Evolutionary conservation across 2,797 vertebrate genomes (phyloP).

Genomic region (Anguilla marmorata): DNA sequence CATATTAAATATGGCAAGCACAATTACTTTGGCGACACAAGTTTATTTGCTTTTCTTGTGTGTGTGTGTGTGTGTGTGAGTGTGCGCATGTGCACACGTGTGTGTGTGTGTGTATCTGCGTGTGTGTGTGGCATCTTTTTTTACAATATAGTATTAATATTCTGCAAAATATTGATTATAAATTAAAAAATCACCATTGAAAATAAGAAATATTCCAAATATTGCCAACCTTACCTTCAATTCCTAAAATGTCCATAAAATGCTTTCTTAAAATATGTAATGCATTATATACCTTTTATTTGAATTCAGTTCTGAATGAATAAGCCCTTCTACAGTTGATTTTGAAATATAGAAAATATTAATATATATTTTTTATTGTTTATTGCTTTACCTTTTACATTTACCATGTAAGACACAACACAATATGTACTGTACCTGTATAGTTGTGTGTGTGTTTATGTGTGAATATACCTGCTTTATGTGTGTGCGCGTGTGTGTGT

Average conservation of each 20-base stretch:
- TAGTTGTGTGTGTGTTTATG: background rate
- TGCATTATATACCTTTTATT: background rate
- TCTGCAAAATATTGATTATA: background rate
- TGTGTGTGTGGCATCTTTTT: too few relatives aligned
- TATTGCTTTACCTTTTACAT: background rate
- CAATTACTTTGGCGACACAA: background rate
- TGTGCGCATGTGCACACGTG: too few relatives aligned
- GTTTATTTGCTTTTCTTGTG: background rate
- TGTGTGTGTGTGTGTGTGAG: background rate
- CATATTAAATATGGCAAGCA: background rate
- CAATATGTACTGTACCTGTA: background rate
- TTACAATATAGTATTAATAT: background rate
- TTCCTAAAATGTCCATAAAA: background rate
- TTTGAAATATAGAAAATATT: background rate
- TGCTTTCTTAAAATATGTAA: background rate
- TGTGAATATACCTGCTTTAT: background rate
- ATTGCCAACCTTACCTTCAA: background rate
- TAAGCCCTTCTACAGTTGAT: background rate
- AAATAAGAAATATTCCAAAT: background rate
- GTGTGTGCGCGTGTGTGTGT: constrained; percentile 11
- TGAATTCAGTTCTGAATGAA: background rate
- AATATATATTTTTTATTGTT: background rate
- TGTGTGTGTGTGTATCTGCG: background rate
- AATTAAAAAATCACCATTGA: background rate
- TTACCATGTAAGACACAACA: background rate